phyloP scores from a whole-genome alignment of 2,797 vertebrate genomes.

The Nasua narica region DNA sequence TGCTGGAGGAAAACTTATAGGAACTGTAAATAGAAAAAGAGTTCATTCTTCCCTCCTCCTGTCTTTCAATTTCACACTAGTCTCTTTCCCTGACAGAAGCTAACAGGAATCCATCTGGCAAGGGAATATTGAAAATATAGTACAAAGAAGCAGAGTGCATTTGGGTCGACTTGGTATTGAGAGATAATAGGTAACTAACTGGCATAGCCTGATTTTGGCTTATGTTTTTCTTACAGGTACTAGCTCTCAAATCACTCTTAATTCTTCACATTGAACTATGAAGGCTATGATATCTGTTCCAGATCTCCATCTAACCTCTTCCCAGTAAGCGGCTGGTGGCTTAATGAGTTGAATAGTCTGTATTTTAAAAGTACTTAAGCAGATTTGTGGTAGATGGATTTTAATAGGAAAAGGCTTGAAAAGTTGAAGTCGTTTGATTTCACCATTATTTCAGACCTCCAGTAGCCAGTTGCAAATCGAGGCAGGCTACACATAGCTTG shows the following conservation, averaged over 20 bases:
- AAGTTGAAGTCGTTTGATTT: background rate
- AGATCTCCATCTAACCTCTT: background rate
- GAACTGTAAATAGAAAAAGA: conserved; percentile 40
- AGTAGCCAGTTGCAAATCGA: background rate
- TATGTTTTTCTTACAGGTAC: background rate
- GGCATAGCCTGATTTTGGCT: background rate
- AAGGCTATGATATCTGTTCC: background rate
- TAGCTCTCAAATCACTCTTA: background rate
- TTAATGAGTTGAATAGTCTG: background rate
- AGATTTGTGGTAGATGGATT: background rate
- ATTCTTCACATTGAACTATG: background rate
- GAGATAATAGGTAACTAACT: background rate
- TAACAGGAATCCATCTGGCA: conserved; percentile 33
- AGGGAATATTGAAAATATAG: conserved; percentile 10
- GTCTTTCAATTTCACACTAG: conserved; percentile 41
- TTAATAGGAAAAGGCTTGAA: background rate
- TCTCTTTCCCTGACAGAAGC: conserved; percentile 27
- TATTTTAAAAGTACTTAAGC: background rate
- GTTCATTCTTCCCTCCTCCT: background rate
- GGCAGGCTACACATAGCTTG: background rate
- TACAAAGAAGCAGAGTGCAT: background rate
- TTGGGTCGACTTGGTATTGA: background rate
- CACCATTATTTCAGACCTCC: background rate
- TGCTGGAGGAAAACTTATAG: background rate
- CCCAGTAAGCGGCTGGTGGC: background rate